Evolutionary conservation across 2,888 invertebrate species (phyloP).

Genomic region (Physocephala rufipes): DNA sequence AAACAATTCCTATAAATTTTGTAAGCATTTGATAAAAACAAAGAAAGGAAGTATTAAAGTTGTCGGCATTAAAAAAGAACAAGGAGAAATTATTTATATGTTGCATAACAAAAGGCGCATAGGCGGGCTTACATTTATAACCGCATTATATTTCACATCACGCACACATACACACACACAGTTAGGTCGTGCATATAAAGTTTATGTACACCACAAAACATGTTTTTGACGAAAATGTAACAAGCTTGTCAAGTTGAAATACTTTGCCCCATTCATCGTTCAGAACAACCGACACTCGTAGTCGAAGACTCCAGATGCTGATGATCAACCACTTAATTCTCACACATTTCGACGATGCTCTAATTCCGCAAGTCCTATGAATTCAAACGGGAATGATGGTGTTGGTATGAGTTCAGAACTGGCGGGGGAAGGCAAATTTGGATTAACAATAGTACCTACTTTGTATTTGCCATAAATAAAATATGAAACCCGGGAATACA

Average conservation of each 20-base stretch:
- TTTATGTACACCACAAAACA: background rate
- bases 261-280: too few species aligned
- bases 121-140: background rate
- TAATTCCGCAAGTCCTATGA: too few species aligned
- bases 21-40: background rate
- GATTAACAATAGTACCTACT: too few species aligned
- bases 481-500: too few species aligned
- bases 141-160: background rate
- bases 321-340: too few species aligned
- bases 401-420: too few species aligned
- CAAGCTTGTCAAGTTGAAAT: background rate
- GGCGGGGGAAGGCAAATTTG: too few species aligned
- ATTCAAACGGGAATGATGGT: too few species aligned
- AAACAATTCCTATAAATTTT: background rate
- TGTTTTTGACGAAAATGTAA: background rate
- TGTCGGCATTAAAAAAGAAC: background rate
- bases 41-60: background rate
- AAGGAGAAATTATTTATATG: background rate
- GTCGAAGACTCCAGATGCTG: too few species aligned
- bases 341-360: too few species aligned
- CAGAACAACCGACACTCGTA: too few species aligned
- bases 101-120: conserved; percentile 27
- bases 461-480: too few species aligned
- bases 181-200: background rate
- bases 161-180: background rate